These are phyloP conservation scores for Eilema sororculum DNA, from an alignment of 2,888 invertebrate genomes.

Conservation along the genomic window DNA sequence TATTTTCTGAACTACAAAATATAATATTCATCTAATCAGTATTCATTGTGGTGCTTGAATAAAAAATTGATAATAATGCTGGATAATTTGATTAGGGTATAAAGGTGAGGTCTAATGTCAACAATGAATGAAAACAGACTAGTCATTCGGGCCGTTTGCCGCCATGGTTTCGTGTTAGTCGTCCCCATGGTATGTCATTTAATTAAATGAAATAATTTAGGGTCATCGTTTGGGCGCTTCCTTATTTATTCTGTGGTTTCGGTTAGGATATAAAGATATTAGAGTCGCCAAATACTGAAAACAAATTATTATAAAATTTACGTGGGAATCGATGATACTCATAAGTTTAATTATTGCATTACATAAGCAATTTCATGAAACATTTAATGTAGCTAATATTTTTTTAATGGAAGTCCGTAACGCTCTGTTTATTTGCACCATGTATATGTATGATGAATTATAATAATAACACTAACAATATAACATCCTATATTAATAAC, in stretches of 20 bases:
- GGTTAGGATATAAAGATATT: not conserved
- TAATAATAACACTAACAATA: slow-evolving; percentile 13
- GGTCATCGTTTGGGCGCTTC: not conserved
- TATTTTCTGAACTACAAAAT: not conserved
- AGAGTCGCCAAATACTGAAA: not conserved
- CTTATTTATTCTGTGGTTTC: too few species aligned
- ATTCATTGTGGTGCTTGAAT: not conserved
- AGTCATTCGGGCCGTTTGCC: not conserved
- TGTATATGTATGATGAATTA: slow-evolving; percentile 6
- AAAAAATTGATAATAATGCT: not conserved
- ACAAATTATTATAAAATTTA: not conserved
- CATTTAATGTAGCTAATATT: slow-evolving; percentile 5
- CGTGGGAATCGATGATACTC: too few species aligned
- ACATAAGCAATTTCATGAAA: slow-evolving; percentile 12
- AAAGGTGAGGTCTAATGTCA: not conserved
- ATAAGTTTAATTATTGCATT: not conserved
- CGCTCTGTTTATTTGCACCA: slow-evolving; percentile 10
- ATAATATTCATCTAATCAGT: not conserved
- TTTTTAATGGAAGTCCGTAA: slow-evolving; percentile 1
- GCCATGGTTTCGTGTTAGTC: not conserved
- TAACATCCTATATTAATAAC: slow-evolving; percentile 8
- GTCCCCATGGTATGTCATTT: not conserved
- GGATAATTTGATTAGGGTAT: not conserved
- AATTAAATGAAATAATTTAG: not conserved
- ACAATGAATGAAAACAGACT: not conserved